Evolutionary conservation across 2,797 vertebrate species (phyloP).

Genomic region (Podargus strigoides): DNA sequence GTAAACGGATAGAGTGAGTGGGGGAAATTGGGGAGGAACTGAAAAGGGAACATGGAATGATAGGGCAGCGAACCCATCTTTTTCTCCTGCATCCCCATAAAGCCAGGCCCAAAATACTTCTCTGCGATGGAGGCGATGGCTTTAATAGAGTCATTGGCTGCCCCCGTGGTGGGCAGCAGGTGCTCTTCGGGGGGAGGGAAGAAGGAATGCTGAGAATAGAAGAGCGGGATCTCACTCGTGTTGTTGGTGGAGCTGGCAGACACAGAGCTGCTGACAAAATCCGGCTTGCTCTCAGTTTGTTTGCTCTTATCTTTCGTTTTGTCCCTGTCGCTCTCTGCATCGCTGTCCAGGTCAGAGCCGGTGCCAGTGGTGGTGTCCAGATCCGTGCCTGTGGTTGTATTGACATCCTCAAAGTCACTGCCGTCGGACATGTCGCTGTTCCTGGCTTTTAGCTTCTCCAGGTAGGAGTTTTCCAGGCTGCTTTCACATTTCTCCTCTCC

Average conservation of each 20-base stretch:
- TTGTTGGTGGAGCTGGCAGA: conserved; percentile 79
- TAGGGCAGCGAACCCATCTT: conserved; percentile 93
- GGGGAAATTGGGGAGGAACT: conserved; percentile 94
- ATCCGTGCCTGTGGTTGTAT: conserved; percentile 95
- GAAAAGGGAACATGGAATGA: conserved; percentile 97
- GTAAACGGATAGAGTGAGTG: conserved; percentile 88
- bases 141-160: conserved; percentile 96
- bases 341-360: conserved; percentile 92
- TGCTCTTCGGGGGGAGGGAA: conserved; percentile 95
- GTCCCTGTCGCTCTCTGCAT: conserved; percentile 90
- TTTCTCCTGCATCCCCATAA: conserved; percentile 95
- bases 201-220: conserved; percentile 91
- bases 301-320: conserved; percentile 80
- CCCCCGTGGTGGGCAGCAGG: conserved; percentile 82
- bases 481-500: conserved; percentile 81
- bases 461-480: conserved; percentile 79
- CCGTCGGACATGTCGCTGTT: conserved; percentile 90
- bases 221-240: conserved; percentile 82
- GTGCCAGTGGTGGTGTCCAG: conserved; percentile 96
- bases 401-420: conserved; percentile 95
- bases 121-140: conserved; percentile 98
- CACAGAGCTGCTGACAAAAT: conserved; percentile 75
- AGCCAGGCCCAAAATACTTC: conserved; percentile 96
- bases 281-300: conserved; percentile 76
- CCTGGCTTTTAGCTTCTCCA: conserved; percentile 86